phyloP scores from a whole-genome alignment of 2,113 vertebrate species.

The Syngnathus typhle region DNA sequence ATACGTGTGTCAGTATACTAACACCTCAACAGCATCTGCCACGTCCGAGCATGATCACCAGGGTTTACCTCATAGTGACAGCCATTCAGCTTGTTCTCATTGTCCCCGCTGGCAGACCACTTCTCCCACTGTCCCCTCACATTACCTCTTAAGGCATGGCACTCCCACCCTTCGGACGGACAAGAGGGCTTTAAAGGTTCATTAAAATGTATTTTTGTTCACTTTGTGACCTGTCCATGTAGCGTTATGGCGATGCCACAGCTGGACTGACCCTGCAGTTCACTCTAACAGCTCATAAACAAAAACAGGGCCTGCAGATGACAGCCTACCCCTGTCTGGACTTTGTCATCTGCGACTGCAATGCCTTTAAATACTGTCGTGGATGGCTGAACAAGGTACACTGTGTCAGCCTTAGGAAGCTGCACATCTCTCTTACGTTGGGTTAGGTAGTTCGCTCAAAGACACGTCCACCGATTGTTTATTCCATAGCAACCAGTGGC shows the following conservation, averaged over 20 bases:
- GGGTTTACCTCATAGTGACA: slow-evolving; percentile 51
- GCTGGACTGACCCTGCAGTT: slow-evolving; percentile 50
- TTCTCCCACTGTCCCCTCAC: slow-evolving; percentile 59
- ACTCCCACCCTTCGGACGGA: slow-evolving; percentile 40
- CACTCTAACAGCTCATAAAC: slow-evolving; percentile 63
- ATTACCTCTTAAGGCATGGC: slow-evolving; percentile 55
- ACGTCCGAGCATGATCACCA: slow-evolving; percentile 46
- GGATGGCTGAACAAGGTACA: background rate
- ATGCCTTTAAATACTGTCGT: slow-evolving; percentile 47
- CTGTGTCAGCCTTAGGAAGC: background rate
- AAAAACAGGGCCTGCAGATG: slow-evolving; percentile 60
- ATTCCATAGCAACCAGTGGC: background rate
- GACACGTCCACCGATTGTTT: background rate
- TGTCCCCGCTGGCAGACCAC: slow-evolving; percentile 52
- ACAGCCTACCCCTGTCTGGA: slow-evolving; percentile 49
- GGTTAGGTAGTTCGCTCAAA: background rate
- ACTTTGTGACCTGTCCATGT: slow-evolving; percentile 52
- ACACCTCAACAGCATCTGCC: slow-evolving; percentile 58
- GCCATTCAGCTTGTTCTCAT: slow-evolving; percentile 32
- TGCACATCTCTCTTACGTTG: background rate
- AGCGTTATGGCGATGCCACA: slow-evolving; percentile 35
- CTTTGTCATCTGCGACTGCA: slow-evolving; percentile 53
- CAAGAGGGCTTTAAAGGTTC: slow-evolving; percentile 61
- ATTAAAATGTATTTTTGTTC: slow-evolving; percentile 71
- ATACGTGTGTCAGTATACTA: slow-evolving; percentile 22